Conservation (phyloP, 2,113 vertebrate species). For the Xyrauchen texanus region DNA sequence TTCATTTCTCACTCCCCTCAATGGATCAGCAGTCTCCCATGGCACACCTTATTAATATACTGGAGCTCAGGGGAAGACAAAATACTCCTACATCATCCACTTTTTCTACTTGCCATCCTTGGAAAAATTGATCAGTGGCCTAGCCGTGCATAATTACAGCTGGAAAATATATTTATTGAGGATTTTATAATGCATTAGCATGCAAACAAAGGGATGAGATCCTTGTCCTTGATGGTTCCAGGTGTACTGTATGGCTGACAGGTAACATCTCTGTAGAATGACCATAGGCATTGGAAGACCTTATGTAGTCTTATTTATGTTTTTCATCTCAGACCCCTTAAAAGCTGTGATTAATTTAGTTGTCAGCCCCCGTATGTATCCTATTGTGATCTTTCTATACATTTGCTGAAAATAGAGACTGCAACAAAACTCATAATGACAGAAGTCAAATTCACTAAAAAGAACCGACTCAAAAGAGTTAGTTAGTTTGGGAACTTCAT, state of each 20-base stretch:
- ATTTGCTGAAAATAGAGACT: too few species aligned
- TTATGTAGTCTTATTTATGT: too few species aligned
- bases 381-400: too few species aligned
- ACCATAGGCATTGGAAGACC: too few species aligned
- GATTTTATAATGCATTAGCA: constrained; percentile 33
- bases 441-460: too few species aligned
- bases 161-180: constrained; percentile 36
- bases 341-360: too few species aligned
- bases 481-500: too few species aligned
- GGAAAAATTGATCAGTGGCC: constrained; percentile 46
- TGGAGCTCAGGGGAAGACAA: constrained; percentile 48
- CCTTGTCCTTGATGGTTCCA: constrained; percentile 18
- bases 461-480: too few species aligned
- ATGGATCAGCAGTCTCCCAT: constrained; percentile 45
- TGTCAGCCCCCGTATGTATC: too few species aligned
- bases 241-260: constrained; percentile 1
- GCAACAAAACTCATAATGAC: too few species aligned
- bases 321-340: too few species aligned
- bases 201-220: constrained; percentile 23
- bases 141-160: constrained; percentile 47
- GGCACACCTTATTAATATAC: constrained; percentile 54
- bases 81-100: constrained; percentile 50
- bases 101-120: constrained; percentile 47
- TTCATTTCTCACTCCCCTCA: constrained; percentile 9
- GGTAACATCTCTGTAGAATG: background rate